These are phyloP conservation scores for Callimorpha dominula DNA, from an alignment of 2,888 invertebrate species.

Conservation along the genomic window DNA sequence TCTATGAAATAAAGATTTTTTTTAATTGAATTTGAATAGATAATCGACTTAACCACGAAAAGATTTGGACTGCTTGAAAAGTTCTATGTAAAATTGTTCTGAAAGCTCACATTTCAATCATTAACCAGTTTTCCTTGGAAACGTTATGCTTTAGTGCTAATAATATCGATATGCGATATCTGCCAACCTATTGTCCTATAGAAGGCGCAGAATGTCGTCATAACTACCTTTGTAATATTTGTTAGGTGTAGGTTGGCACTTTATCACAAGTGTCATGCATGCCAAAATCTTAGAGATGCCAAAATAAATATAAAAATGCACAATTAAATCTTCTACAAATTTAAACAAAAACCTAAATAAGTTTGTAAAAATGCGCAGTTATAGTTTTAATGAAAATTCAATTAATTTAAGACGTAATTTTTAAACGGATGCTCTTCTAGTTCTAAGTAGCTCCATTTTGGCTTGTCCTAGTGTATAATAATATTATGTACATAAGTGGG, in stretches of 20 bases:
- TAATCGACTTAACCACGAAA: too few species aligned
- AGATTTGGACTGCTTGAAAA: background rate
- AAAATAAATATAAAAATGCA: background rate
- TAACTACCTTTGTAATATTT: background rate
- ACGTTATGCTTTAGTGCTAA: slow-evolving; percentile 33
- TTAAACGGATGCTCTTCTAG: too few species aligned
- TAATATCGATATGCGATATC: slow-evolving; percentile 45
- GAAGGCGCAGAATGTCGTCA: slow-evolving; percentile 30
- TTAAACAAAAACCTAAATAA: too few species aligned
- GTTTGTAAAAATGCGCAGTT: too few species aligned
- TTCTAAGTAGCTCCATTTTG: too few species aligned
- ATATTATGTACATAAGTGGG: too few species aligned
- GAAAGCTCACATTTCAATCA: slow-evolving; percentile 32
- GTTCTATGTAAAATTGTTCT: background rate
- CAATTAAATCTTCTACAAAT: background rate
- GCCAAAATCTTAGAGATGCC: background rate
- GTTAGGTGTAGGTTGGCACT: background rate
- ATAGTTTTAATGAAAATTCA: too few species aligned
- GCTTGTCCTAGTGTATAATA: too few species aligned
- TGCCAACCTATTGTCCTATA: slow-evolving; percentile 43
- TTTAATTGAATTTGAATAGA: too few species aligned
- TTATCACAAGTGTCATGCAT: background rate
- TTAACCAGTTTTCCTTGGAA: slow-evolving; percentile 45
- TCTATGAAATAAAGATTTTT: too few species aligned
- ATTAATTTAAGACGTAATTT: too few species aligned